Base-by-base conservation (phyloP, 2,797 vertebrate species). In the Geotrypetes seraphini region DNA sequence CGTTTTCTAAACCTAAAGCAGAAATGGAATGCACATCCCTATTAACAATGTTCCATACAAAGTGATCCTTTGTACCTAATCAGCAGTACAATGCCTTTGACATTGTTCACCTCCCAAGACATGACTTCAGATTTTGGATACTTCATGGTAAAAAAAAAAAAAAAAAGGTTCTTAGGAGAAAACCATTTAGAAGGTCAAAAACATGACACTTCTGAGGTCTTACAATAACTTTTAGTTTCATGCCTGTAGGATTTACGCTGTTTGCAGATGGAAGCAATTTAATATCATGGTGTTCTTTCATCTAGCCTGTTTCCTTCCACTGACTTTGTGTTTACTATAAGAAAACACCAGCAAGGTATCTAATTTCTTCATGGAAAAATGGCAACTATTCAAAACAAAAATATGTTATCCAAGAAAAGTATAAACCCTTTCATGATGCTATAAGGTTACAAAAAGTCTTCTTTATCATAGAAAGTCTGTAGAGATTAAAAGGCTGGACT, bases 181-280 rank as follows among this genome's bases (percentile, higher is more conserved):
- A 53, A 51, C 58, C 16, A 16, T 75, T 76, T 57, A 62, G 47
- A 66, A 72, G 40, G 59, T 60, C 63, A 65, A 65, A 76, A 63
- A 70, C 62, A 71, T 3, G 43, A 69, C 66, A 71, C 59, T 78
- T 74, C 44, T 59, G 69, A 67, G 47, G 57, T 60, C 57, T 63
- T 63, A 69, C 58, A 50, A 47, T 60, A 74, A 69, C 55, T 76
- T 66, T 50, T 68, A 56, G 71, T 78, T 75, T 74, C 59, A 73
- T 73, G 73, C 74, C 66, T 60, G 49, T 2, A 25, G 14, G 17
- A 78, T 75, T 78, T 78, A 71, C 50, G 67, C 24, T 17, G 2
- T 64, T 78, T 74, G 60, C 71, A 78, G 68, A 78, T 76, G 68
- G 75, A 76, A 74, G 62, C 52, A 76, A 81, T 79, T 75, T 75